Evolutionary conservation across 2,797 vertebrate genomes (phyloP).

Genomic region (Sternotherus odoratus): DNA sequence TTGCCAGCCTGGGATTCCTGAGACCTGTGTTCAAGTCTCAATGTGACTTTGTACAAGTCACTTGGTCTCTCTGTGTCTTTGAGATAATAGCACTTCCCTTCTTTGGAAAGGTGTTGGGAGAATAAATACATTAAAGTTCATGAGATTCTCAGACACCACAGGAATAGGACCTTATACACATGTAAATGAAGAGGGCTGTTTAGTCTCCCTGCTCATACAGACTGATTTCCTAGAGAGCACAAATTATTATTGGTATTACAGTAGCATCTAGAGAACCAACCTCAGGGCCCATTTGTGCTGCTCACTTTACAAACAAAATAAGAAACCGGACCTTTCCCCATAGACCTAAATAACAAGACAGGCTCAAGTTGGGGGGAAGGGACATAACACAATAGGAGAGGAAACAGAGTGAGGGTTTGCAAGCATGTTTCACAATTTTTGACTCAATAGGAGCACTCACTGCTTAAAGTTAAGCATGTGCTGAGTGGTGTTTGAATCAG

Average conservation of each 20-base stretch:
- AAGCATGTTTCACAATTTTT: background rate
- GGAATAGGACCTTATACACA: background rate
- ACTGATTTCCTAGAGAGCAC: background rate
- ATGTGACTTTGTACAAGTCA: background rate
- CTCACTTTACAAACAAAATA: background rate
- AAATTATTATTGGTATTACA: background rate
- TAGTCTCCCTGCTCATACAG: background rate
- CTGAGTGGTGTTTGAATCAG: no score
- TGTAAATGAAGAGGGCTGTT: background rate
- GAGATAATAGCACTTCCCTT: background rate
- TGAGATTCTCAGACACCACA: background rate
- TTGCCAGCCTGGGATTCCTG: background rate
- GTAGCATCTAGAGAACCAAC: background rate
- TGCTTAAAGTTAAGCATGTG: background rate
- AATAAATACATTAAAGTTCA: background rate
- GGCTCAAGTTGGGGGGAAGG: background rate
- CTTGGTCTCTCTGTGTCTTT: background rate
- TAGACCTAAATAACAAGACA: background rate
- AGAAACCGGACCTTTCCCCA: background rate
- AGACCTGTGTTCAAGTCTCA: background rate
- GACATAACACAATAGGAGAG: fast-evolving
- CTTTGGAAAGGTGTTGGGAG: background rate
- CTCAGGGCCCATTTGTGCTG: background rate
- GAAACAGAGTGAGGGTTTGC: background rate
- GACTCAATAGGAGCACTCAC: background rate